Evolutionary conservation across 2,113 vertebrate species (phyloP).

Genomic region (Strix aluco): DNA sequence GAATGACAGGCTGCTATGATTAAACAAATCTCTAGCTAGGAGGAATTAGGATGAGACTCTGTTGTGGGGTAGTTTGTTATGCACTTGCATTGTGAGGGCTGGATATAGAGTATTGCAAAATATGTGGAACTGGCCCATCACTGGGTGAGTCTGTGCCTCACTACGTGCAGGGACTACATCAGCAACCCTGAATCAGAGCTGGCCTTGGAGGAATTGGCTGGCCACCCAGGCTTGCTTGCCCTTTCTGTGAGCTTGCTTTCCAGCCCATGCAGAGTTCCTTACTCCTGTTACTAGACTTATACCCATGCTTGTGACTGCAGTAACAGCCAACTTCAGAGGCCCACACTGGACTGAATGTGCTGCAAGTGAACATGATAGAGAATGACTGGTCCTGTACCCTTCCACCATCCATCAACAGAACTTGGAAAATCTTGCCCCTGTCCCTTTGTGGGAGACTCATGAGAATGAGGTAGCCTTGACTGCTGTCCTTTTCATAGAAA

Average conservation of each 20-base stretch:
- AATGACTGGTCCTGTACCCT: not conserved
- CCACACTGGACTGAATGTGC: not conserved
- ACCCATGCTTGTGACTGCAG: not conserved
- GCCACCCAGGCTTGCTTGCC: not conserved
- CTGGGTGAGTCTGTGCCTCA: not conserved
- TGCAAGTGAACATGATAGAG: not conserved
- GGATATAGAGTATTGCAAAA: not conserved
- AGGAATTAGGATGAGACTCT: not conserved
- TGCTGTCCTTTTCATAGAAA: not conserved
- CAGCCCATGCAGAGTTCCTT: not conserved
- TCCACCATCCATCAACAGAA: not conserved
- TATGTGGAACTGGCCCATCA: rapidly evolving
- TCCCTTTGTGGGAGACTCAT: not conserved
- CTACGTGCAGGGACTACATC: not conserved
- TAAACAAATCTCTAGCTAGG: not conserved
- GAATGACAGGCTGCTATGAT: not conserved
- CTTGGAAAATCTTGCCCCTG: not conserved
- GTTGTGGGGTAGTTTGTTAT: not conserved
- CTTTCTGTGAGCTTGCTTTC: not conserved
- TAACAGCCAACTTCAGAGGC: not conserved
- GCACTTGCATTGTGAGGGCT: not conserved
- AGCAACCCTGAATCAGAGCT: not conserved
- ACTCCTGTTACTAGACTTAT: not conserved
- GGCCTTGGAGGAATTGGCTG: not conserved
- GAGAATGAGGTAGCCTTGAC: not conserved